Evolutionary conservation across 2,113 vertebrate species (phyloP).

Genomic region (Amia ocellicauda): DNA sequence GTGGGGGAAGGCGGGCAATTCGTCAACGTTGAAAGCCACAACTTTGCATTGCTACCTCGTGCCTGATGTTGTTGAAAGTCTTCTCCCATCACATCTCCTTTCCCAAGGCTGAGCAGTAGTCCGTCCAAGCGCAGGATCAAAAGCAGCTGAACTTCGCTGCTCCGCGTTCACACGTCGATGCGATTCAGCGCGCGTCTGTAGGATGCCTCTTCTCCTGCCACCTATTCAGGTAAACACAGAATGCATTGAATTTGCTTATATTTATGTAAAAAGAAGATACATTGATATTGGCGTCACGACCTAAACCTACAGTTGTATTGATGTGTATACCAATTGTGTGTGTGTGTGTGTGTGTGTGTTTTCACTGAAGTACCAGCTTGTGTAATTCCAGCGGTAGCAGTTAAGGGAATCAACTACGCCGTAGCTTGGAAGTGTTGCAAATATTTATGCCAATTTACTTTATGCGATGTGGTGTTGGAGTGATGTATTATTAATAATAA

Average conservation of each 20-base stretch:
- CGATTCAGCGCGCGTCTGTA: neutral
- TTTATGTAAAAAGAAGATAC: neutral
- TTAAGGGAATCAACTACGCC: too few relatives aligned
- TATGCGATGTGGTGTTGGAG: too few relatives aligned
- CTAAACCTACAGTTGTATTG: too few relatives aligned
- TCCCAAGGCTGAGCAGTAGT: neutral
- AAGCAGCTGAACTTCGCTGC: neutral
- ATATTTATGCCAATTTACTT: too few relatives aligned
- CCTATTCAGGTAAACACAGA: conserved; percentile 11
- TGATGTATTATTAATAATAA: too few relatives aligned
- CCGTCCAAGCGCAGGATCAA: neutral
- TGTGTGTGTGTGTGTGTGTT: too few relatives aligned
- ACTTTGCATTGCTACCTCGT: neutral
- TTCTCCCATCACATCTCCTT: neutral
- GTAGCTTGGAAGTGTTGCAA: too few relatives aligned
- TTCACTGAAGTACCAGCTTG: too few relatives aligned
- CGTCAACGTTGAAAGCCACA: conserved; percentile 13
- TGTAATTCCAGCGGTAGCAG: too few relatives aligned
- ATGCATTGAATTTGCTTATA: neutral
- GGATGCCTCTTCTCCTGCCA: neutral
- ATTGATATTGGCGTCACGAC: neutral
- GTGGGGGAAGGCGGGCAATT: conserved; percentile 8
- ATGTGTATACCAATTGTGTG: too few relatives aligned
- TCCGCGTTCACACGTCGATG: neutral
- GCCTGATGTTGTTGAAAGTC: conserved; percentile 8